Evolutionary conservation across 2,797 vertebrate species (phyloP), one percentile per base, ranked within the genome.

Genomic region (Perdix hodgsoniae): DNA sequence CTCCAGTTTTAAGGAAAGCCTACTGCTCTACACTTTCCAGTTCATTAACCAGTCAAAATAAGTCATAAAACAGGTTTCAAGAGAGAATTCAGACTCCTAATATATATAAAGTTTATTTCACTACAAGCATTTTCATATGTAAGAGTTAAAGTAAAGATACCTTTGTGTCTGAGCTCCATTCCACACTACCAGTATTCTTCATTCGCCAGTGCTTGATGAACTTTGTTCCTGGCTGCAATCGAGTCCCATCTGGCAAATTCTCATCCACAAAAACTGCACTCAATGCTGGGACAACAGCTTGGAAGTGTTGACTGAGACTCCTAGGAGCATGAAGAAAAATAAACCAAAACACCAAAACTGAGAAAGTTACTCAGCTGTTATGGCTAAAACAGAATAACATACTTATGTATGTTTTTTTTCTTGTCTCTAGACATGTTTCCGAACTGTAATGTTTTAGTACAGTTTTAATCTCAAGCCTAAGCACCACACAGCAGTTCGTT

Each of bases 141-240:
- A 82, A 19, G 76, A 78, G n/a, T 13, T 54, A 83, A 81, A 83
- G 42, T 11, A 42, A 92, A 87, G 45, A 56, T 98, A 99, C 99
- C 99, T 99, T 99, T 81, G 99, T 99, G 95, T 99, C 99, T 83
- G 98, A 97, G 90, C 97, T 99, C 99, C 99, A 99, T 93, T 98
- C 98, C 96, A 99, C 98, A 35, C 97, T 99, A 95, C 99, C 99
- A 57, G 99, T 99, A 93, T 99, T 99, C 87, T 98, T 99, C 99
- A 99, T 99, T 96, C 98, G 98, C 99, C 99, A 99, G 97, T 99
- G 99, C 96, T 99, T 99, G 98, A 99, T 98, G 97, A 99, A 99
- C 97, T 98, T 98, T 96, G 98, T 99, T 93, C 97, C 99, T 79
- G 99, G 99, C 95, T 98, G 98, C 97, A 99, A 97, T 94, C 97